Evolutionary conservation across 2,113 vertebrate species (phyloP), one percentile per base, ranked within the genome.

Genomic region (Amphiprion percula): DNA sequence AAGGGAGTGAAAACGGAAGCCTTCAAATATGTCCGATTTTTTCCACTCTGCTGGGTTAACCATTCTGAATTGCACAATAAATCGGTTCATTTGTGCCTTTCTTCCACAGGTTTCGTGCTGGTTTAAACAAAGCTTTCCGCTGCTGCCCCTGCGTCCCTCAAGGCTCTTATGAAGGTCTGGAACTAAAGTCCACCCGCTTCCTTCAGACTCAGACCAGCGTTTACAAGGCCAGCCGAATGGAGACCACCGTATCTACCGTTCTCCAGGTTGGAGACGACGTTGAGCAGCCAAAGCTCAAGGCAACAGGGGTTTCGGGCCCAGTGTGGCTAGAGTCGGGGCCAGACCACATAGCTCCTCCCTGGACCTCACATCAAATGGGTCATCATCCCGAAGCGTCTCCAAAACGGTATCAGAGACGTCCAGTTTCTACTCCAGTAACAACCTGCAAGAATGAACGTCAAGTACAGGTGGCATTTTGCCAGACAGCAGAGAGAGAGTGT

Each of bases 201-300:
- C 94, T 97, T 73, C 98, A 96, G 86, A 97, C 96, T 10, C 98
- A 97, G 87, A 96, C 95, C 85, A 99, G 97, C 15, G 91, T 97
- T 78, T 99, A 96, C 92, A 99, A 97, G 88, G 91, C 95, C 84
- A 99, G 97, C 90, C 94, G 97, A 17, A 94, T 97, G 79, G 98
- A 99, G 92, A 96, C 96, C 68, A 97, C 94, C 0, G 82, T 99
- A 52, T 97, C 95, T 52, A 96, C 93, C 0, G 94, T 97, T 0
- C 86, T 93, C 1, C 95, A 96, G 1, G 53, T 33, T 0, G 90
- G 91, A 0, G 96, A 97, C 0, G 85, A 92, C 17, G 41, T 63
- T 10, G 96, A 97, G 39, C 95, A 95, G 19, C 67, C 70, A 0
- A 93, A 82, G 85, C n/a, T 79, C 26, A 90, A 87, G 56, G 65